phyloP scores from a whole-genome alignment of 2,888 invertebrate species.

The Pelosia muscerda region DNA sequence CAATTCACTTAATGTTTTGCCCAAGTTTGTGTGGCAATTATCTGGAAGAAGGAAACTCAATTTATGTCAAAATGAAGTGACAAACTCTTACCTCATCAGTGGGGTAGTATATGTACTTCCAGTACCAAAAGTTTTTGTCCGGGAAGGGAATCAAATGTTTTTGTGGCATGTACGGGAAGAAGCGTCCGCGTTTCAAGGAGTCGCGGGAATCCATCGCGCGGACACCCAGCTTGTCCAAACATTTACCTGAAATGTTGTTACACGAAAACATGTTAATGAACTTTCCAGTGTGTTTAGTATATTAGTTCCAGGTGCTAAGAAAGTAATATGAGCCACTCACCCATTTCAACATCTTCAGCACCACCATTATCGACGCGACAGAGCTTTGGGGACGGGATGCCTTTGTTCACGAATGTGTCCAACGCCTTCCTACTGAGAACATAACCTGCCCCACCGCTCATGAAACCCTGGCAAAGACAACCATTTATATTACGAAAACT shows the following conservation, averaged over 20 bases:
- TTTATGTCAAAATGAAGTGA: background rate
- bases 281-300: background rate
- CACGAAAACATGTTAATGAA: too few relatives aligned
- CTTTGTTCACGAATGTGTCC: slow-evolving; percentile 91
- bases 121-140: slow-evolving; percentile 95
- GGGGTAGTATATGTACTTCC: slow-evolving; percentile 97
- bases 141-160: slow-evolving; percentile 96
- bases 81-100: slow-evolving; percentile 91
- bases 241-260: slow-evolving; percentile 86
- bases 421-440: slow-evolving; percentile 95
- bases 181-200: slow-evolving; percentile 93
- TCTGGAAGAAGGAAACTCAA: background rate
- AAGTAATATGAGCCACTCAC: slow-evolving; percentile 66
- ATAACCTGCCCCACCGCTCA: slow-evolving; percentile 98
- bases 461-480: slow-evolving; percentile 89
- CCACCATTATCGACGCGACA: slow-evolving; percentile 91
- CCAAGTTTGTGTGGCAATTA: too few relatives aligned
- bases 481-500: background rate
- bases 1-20: too few relatives aligned
- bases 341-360: slow-evolving; percentile 97
- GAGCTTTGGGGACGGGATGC: slow-evolving; percentile 89
- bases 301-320: background rate
- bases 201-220: slow-evolving; percentile 96
- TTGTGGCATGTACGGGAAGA: slow-evolving; percentile 98
- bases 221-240: slow-evolving; percentile 94